Percentiles rank a stretch among this genome's conserved stretches.
These are phyloP conservation scores for cat (Felis catus) DNA, from an alignment of 2,113 vertebrate species.

Conservation along the genomic window F.catus_Fca126_mat1.0 CM031416.1:24243001-24243500, in stretches of 20 bases:
- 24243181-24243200: not conserved
- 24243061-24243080: not conserved
- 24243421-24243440: not conserved
- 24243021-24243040: not conserved
- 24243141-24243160: not conserved
- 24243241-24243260: not conserved
- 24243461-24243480: not conserved
- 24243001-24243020: not conserved
- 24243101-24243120: not conserved
- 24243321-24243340: not conserved
- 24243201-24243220: not conserved
- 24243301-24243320: not conserved
- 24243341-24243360: not conserved
- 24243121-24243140: not conserved
- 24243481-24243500: not conserved
- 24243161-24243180: not conserved
- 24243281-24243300: not conserved
- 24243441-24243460: not conserved
- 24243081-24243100: not conserved
- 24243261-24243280: not conserved
- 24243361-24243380: not conserved
- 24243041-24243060: not conserved
- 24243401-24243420: not conserved
- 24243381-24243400: no score
- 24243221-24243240: not conserved